Evolutionary conservation across 2,113 vertebrate genomes (phyloP).

Genomic region (Zosterops lateralis): DNA sequence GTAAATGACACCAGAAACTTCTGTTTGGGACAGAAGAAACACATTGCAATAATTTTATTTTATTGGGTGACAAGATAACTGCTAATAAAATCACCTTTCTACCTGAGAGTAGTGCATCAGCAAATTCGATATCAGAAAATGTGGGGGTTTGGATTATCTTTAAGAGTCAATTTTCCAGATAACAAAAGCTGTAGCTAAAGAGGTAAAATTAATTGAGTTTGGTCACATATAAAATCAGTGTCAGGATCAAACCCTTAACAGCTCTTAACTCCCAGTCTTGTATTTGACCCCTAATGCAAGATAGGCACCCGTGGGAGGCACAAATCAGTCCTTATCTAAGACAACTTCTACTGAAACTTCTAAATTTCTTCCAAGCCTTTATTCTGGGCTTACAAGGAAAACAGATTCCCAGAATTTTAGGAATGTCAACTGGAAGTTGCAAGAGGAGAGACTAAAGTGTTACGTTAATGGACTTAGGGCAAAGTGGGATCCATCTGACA

Average conservation of each 20-base stretch:
- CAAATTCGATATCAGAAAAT: neutral
- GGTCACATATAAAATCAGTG: neutral
- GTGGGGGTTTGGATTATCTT: neutral
- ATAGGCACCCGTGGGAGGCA: rapidly evolving
- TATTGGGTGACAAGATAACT: neutral
- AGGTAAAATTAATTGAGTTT: neutral
- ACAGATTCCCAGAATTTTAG: neutral
- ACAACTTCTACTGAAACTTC: neutral
- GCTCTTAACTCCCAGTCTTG: neutral
- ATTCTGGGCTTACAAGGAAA: neutral
- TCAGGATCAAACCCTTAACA: neutral
- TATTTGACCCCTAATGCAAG: neutral
- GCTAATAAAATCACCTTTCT: neutral
- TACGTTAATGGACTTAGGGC: neutral
- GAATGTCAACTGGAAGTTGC: neutral
- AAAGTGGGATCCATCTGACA: neutral
- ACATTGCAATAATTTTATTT: neutral
- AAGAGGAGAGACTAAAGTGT: neutral
- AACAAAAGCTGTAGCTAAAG: neutral
- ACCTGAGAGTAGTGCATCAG: neutral
- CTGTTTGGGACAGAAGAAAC: neutral
- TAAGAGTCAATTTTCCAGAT: neutral
- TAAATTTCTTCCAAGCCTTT: neutral
- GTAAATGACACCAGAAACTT: neutral
- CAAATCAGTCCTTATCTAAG: neutral